A percentile compares a stretch with the other conserved stretches of the same genome.
These are phyloP conservation scores for Eurytoma adleriae DNA, from an alignment of 2,888 invertebrate species.

Conservation along the genomic window DNA sequence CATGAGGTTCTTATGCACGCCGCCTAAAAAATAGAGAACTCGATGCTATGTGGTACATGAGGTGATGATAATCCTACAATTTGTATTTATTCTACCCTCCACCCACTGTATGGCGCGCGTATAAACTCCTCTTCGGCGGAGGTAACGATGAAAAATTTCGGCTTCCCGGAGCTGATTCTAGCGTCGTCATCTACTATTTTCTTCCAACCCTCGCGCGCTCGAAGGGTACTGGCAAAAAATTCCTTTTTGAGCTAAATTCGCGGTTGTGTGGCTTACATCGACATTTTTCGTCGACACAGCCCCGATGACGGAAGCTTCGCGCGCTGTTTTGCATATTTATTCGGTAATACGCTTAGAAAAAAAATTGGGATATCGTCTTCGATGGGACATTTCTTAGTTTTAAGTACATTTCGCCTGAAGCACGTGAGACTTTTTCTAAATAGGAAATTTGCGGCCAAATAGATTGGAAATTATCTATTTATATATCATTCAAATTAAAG, in stretches of 20 bases:
- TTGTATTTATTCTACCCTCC: conserved; percentile 74
- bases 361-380: not conserved
- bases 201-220: conserved; percentile 37
- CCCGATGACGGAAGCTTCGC: conserved; percentile 25
- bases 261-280: conserved; percentile 50
- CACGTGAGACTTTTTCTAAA: no score
- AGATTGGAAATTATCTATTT: no score
- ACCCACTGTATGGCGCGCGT: conserved; percentile 21
- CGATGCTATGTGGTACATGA: conserved; percentile 62
- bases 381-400: not conserved
- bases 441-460: no score
- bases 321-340: conserved; percentile 54
- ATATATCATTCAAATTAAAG: not conserved
- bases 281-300: conserved; percentile 50
- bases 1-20: conserved; percentile 57
- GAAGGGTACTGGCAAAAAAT: conserved; percentile 42
- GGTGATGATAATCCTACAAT: conserved; percentile 74
- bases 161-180: conserved; percentile 57
- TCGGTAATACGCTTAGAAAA: conserved; percentile 52
- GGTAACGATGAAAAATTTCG: conserved; percentile 74
- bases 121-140: conserved; percentile 64
- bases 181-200: conserved; percentile 54
- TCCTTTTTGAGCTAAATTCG: conserved; percentile 49
- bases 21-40: conserved; percentile 69
- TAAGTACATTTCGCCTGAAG: not conserved